Evolutionary conservation across 1,140 invertebrate species (phyloP).

Genomic region (Aethina tumida): DNA sequence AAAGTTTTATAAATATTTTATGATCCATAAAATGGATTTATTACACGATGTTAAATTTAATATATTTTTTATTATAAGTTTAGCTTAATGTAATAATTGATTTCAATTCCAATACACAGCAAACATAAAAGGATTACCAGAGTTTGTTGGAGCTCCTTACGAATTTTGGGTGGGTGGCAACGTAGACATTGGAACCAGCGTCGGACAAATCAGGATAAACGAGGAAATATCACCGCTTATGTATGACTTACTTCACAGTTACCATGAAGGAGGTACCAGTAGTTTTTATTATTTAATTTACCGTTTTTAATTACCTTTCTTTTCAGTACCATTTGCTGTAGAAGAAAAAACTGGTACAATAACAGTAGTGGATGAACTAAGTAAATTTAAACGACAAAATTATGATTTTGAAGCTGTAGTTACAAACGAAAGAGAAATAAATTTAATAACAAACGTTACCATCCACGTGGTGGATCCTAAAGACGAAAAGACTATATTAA

Average conservation of each 20-base stretch:
- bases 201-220: conserved; percentile 72
- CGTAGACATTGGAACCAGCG: conserved; percentile 69
- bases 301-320: conserved; percentile 7
- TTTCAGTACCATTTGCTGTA: conserved; percentile 78
- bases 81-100: background rate
- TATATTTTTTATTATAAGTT: background rate
- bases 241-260: conserved; percentile 70
- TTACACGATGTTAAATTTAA: too few relatives aligned
- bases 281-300: conserved; percentile 10
- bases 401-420: conserved; percentile 79
- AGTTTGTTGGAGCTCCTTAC: conserved; percentile 81
- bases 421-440: conserved; percentile 52
- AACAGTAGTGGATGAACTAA: conserved; percentile 66
- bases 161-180: conserved; percentile 83
- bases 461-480: conserved; percentile 72
- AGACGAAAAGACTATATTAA: conserved; percentile 53
- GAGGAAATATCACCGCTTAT: conserved; percentile 56
- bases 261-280: conserved; percentile 63
- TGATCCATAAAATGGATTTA: too few relatives aligned
- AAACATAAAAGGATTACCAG: conserved; percentile 50
- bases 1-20: too few relatives aligned
- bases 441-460: conserved; percentile 68
- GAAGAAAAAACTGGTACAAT: conserved; percentile 82
- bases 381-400: conserved; percentile 52
- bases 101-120: conserved; percentile 6